A percentile compares a stretch with the other conserved stretches of the same genome.
Conservation (phyloP, 2,888 invertebrate genomes). For the Mylabris sibirica region DNA sequence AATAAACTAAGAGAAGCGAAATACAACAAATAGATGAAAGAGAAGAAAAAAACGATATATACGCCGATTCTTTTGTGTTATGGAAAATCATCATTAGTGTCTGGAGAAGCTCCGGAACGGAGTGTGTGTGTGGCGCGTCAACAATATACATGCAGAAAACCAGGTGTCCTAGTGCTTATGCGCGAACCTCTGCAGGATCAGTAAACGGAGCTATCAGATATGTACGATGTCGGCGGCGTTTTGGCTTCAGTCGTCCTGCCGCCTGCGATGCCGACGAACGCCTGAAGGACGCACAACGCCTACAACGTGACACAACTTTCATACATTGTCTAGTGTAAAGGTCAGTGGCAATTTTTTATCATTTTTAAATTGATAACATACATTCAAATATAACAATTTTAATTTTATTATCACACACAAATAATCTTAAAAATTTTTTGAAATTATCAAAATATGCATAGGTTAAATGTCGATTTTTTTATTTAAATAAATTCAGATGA, state of each 20-base stretch:
- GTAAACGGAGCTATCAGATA: conserved; percentile 56
- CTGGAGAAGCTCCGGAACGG: conserved; percentile 32
- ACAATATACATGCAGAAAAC: conserved; percentile 28
- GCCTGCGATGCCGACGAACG: conserved; percentile 42
- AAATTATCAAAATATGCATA: not conserved
- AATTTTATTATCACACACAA: not conserved
- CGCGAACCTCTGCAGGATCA: conserved; percentile 58
- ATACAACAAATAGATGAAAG: not conserved
- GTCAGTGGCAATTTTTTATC: conserved; percentile 26
- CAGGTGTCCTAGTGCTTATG: conserved; percentile 58
- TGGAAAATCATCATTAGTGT: conserved; percentile 34
- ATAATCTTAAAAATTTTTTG: not conserved
- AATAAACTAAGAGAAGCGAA: not conserved
- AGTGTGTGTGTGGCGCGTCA: conserved; percentile 36
- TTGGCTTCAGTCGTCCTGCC: conserved; percentile 53
- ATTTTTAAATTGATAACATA: conserved; percentile 6
- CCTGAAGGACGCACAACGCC: conserved; percentile 32
- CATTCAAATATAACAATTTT: not conserved
- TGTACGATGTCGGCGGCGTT: conserved; percentile 56
- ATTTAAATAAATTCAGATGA: not conserved
- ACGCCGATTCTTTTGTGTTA: conserved; percentile 34
- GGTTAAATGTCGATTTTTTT: not conserved
- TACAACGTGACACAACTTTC: conserved; percentile 33
- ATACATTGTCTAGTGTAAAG: conserved; percentile 24
- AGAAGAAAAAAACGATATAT: not conserved